phyloP scores from a whole-genome alignment of 1,140 invertebrate genomes.

The Lerema accius region DNA sequence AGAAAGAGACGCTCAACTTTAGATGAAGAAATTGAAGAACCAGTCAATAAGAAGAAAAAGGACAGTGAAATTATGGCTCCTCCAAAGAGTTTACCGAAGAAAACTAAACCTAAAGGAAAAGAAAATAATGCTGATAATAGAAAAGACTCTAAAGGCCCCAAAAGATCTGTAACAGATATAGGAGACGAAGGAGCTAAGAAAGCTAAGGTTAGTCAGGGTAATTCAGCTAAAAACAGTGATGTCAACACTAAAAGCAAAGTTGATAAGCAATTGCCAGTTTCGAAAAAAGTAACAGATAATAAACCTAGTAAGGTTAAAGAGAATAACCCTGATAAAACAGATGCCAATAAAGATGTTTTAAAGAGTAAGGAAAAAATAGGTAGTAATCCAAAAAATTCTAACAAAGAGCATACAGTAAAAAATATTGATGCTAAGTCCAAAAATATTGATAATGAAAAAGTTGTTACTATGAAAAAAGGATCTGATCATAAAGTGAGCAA shows the following conservation, averaged over 20 bases:
- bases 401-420: slow-evolving; percentile 15
- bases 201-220: background rate
- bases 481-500: background rate
- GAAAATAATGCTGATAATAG: slow-evolving; percentile 36
- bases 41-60: slow-evolving; percentile 36
- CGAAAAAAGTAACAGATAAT: slow-evolving; percentile 7
- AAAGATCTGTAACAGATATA: slow-evolving; percentile 29
- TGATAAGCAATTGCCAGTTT: slow-evolving; percentile 5
- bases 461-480: background rate
- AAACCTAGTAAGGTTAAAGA: slow-evolving; percentile 24
- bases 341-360: background rate
- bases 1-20: slow-evolving; percentile 37
- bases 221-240: slow-evolving; percentile 12
- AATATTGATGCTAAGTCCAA: slow-evolving; percentile 2
- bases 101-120: slow-evolving; percentile 49
- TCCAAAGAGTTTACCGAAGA: slow-evolving; percentile 62
- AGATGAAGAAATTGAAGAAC: slow-evolving; percentile 41
- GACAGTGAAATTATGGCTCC: slow-evolving; percentile 64
- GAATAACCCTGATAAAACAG: background rate
- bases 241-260: slow-evolving; percentile 15
- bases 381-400: slow-evolving; percentile 18
- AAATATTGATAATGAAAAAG: slow-evolving; percentile 27
- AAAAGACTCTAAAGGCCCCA: slow-evolving; percentile 16
- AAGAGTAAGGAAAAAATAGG: slow-evolving; percentile 7
- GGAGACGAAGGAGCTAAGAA: slow-evolving; percentile 22